Conservation (phyloP, 2,888 invertebrate species). For the Ceraclea dissimilis region DNA sequence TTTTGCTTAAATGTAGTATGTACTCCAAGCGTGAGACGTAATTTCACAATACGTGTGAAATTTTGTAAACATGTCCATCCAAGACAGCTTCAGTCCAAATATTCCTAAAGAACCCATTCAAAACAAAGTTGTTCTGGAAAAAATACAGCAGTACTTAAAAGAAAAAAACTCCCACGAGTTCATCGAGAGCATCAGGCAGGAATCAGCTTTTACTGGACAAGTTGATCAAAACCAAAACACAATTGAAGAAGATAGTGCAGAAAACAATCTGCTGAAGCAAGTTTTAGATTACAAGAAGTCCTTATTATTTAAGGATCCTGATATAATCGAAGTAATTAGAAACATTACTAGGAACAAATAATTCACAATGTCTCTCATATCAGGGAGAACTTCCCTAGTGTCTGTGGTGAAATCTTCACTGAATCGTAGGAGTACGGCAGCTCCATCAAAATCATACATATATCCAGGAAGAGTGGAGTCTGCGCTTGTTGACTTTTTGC, state of each 20-base stretch:
- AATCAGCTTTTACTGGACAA: conserved; percentile 1
- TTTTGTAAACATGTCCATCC: conserved; percentile 11
- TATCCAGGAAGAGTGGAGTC: conserved; percentile 42
- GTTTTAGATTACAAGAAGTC: conserved; percentile 45
- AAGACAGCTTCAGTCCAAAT: background rate
- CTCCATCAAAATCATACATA: conserved; percentile 40
- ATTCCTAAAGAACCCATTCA: conserved; percentile 28
- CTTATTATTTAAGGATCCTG: conserved; percentile 42
- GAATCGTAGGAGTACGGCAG: conserved; percentile 37
- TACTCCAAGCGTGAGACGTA: no score
- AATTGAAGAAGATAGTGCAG: conserved; percentile 19
- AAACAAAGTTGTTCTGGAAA: conserved; percentile 45
- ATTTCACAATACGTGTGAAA: background rate
- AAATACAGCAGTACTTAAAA: conserved; percentile 44
- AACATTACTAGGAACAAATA: conserved; percentile 33
- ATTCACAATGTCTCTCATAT: conserved; percentile 36
- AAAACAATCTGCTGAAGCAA: conserved; percentile 33
- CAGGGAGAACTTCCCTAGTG: conserved; percentile 37
- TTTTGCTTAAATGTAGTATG: no score
- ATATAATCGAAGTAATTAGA: conserved; percentile 41
- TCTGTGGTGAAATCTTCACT: conserved; percentile 43
- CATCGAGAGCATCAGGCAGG: background rate
- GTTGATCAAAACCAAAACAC: conserved; percentile 20
- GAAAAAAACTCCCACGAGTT: conserved; percentile 40
- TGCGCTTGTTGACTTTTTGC: conserved; percentile 38